Conservation (phyloP, 2,113 vertebrate genomes). For the Platichthys flesus region DNA sequence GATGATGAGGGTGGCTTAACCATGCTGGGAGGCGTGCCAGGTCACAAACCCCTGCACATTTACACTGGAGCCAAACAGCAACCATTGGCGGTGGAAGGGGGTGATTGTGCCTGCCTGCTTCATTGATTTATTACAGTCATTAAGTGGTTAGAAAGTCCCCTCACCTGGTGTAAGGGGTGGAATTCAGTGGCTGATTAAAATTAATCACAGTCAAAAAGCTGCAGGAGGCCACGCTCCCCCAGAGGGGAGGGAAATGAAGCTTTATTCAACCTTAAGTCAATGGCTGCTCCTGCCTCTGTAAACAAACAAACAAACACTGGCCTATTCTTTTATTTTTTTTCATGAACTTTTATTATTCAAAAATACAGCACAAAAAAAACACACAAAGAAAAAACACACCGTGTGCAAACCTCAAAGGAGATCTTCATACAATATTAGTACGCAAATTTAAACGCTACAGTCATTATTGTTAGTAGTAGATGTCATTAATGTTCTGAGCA, state of each 20-base stretch:
- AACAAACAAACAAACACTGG: conserved; percentile 17
- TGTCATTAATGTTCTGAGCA: conserved; percentile 39
- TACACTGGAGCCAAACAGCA: neutral
- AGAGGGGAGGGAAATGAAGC: conserved; percentile 8
- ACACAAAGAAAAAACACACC: conserved; percentile 66
- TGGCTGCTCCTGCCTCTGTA: neutral
- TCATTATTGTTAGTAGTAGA: conserved; percentile 74
- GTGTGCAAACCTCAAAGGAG: conserved; percentile 70
- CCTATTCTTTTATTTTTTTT: conserved; percentile 25
- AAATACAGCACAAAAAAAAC: conserved; percentile 83
- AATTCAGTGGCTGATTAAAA: conserved; percentile 68
- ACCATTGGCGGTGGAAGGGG: conserved; percentile 12
- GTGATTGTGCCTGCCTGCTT: conserved; percentile 19
- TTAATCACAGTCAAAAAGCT: conserved; percentile 66
- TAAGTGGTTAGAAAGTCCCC: conserved; percentile 75
- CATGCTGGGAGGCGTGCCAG: neutral
- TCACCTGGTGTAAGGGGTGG: conserved; percentile 72
- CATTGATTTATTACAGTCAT: conserved; percentile 77
- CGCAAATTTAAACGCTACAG: conserved; percentile 66
- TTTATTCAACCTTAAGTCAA: conserved; percentile 28
- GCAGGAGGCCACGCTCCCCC: conserved; percentile 15
- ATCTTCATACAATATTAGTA: conserved; percentile 75
- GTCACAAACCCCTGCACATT: conserved; percentile 25
- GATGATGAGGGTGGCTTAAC: neutral
- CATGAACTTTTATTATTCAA: conserved; percentile 81